Percentiles rank a stretch among this genome's conserved stretches.
Conservation (phyloP, 2,797 vertebrate genomes). For the Garrulus glandarius region DNA sequence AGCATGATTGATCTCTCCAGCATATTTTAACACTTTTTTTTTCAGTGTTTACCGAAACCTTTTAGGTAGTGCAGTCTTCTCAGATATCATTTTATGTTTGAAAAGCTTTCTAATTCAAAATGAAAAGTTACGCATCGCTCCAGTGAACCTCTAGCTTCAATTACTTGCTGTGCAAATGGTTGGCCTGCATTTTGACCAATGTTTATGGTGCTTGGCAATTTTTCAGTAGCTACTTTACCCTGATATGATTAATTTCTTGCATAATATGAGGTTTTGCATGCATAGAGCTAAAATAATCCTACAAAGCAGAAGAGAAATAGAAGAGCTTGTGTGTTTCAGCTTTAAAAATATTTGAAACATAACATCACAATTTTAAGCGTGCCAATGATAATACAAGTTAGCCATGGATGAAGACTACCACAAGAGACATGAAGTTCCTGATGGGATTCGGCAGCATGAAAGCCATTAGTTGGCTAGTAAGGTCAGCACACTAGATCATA, state of each 20-base stretch:
- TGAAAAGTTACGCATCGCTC: constrained; percentile 71
- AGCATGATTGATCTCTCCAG: constrained; percentile 71
- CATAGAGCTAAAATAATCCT: constrained; percentile 74
- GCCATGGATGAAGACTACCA: constrained; percentile 54
- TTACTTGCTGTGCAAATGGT: constrained; percentile 75
- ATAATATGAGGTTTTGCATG: constrained; percentile 69
- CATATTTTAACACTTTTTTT: constrained; percentile 70
- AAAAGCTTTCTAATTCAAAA: constrained; percentile 79
- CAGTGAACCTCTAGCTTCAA: constrained; percentile 72
- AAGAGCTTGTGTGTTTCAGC: constrained; percentile 67
- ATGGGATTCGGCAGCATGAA: constrained; percentile 19
- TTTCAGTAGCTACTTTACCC: constrained; percentile 81
- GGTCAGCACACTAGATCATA: neutral
- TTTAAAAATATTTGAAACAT: constrained; percentile 82
- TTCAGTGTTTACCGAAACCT: constrained; percentile 72
- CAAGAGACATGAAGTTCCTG: constrained; percentile 32
- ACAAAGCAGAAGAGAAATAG: constrained; percentile 67
- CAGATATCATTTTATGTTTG: constrained; percentile 73
- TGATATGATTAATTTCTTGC: constrained; percentile 81
- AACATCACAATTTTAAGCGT: constrained; percentile 73
- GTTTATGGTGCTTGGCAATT: constrained; percentile 82
- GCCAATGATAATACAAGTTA: constrained; percentile 78
- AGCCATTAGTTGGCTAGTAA: neutral
- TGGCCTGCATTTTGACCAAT: constrained; percentile 78
- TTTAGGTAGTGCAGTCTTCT: constrained; percentile 74